Conservation (phyloP, 2,113 vertebrate species). For the Polypterus bichir region DNA sequence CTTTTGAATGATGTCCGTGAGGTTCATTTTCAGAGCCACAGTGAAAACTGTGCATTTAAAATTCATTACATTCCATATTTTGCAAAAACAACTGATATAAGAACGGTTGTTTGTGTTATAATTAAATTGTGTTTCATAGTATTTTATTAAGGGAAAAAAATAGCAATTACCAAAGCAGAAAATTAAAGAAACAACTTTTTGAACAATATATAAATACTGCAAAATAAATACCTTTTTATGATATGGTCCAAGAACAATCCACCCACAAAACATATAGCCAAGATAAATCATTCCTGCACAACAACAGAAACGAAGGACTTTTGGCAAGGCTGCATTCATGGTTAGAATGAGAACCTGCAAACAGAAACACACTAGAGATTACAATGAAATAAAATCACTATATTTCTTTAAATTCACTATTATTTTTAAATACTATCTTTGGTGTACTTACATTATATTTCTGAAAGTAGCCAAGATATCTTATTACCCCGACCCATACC, state of each 20-base stretch:
- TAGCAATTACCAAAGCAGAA: no score
- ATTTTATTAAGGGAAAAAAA: no score
- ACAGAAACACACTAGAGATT: background rate
- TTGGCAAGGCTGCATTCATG: constrained; percentile 82
- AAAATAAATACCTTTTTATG: constrained; percentile 72
- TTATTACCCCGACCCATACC: constrained; percentile 88
- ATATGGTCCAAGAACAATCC: constrained; percentile 90
- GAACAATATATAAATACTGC: background rate
- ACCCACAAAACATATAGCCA: constrained; percentile 92
- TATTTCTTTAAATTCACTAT: no score
- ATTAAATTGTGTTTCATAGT: no score
- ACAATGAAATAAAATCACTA: background rate
- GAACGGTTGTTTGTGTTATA: no score
- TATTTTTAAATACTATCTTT: background rate
- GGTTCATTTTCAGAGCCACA: no score
- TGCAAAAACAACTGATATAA: no score
- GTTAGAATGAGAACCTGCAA: constrained; percentile 84
- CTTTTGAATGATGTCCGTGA: no score
- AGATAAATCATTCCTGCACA: constrained; percentile 96
- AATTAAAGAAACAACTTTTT: background rate
- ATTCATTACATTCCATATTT: no score
- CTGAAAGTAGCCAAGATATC: constrained; percentile 92
- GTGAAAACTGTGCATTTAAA: no score
- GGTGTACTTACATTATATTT: constrained; percentile 78
- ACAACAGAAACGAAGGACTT: constrained; percentile 87